These are phyloP conservation scores for Tragelaphus buxtoni DNA, from an alignment of 2,113 vertebrate species.

Conservation along the genomic window DNA sequence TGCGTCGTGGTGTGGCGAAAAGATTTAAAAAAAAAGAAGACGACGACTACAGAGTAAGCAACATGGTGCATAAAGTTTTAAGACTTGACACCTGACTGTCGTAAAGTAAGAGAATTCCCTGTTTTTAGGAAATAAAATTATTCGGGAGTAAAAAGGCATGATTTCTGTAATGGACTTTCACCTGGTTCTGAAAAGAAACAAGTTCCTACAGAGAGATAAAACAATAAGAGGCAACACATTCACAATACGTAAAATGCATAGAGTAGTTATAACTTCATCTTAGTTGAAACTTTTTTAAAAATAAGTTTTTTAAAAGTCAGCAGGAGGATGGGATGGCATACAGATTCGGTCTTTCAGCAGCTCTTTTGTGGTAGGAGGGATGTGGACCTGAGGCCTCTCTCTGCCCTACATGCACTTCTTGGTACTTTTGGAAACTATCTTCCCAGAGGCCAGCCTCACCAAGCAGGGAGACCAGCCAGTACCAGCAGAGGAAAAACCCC, in stretches of 20 bases:
- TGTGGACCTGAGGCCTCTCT: not conserved
- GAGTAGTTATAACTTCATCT: not conserved
- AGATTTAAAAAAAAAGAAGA: not conserved
- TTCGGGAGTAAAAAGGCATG: not conserved
- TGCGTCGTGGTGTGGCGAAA: accelerated
- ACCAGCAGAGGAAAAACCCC: not conserved
- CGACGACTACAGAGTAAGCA: not conserved
- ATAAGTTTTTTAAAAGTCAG: not conserved
- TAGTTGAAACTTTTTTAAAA: not conserved
- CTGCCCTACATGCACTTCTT: not conserved
- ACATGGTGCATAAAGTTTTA: not conserved
- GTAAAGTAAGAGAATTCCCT: not conserved
- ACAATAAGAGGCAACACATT: not conserved
- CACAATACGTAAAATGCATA: not conserved
- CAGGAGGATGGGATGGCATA: not conserved
- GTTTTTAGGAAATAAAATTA: not conserved
- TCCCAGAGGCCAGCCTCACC: not conserved
- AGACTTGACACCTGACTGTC: not conserved
- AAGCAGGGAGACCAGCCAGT: not conserved
- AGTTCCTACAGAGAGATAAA: not conserved
- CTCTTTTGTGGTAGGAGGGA: not conserved
- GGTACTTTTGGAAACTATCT: not conserved
- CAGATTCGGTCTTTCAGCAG: not conserved
- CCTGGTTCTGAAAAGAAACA: not conserved
- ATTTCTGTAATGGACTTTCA: not conserved